Evolutionary conservation across 2,888 invertebrate species (phyloP), one percentile per base, ranked within the genome.

Genomic region (Aspidiotus destructor): DNA sequence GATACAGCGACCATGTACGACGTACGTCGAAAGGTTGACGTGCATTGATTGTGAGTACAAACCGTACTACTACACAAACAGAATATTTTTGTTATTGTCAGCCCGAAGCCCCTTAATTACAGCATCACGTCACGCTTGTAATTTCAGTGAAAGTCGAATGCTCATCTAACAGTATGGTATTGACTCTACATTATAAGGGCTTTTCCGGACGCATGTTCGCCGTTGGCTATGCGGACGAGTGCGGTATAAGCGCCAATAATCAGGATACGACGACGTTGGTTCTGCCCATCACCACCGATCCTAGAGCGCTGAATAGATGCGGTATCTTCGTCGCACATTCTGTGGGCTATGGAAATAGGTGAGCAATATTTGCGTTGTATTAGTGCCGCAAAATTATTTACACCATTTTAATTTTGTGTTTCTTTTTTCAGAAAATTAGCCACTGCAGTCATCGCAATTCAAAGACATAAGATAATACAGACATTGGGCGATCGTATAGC

Each of bases 381-480:
- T 28, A 28, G 28, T 28, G 28, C 28, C 28, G 5, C 28, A 28
- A 1, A 28, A 28, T 28, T 28, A 3, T 28, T 28, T 28, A 3
- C 28, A 28, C 28, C 1, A 1, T 28, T 28, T 28, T 28, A 5
- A 28, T 28, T 28, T 28, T 28, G 1, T 28, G 1, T 28, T 28
- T 28, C 28, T 48, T 48, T n/a, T n/a, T 3, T 10, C 74, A 89
- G 89, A 75, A 88, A 87, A 5, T 82, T 89, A 75, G 84, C 88
- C 57, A 86, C 87, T 74, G 86, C 85, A 40, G 84, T 88, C 75
- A 82, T 92, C 73, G 85, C 91, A 74, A 83, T 92, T 64, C 92
- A 92, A 77, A 87, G 88, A 77, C 91, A 92, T 78, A 84, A 86
- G 0, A 84, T 90, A 73, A 88, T 92, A 70, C 91, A 92, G 78